Conservation (phyloP, 2,113 vertebrate species). For the Typhlomys cinereus region DNA sequence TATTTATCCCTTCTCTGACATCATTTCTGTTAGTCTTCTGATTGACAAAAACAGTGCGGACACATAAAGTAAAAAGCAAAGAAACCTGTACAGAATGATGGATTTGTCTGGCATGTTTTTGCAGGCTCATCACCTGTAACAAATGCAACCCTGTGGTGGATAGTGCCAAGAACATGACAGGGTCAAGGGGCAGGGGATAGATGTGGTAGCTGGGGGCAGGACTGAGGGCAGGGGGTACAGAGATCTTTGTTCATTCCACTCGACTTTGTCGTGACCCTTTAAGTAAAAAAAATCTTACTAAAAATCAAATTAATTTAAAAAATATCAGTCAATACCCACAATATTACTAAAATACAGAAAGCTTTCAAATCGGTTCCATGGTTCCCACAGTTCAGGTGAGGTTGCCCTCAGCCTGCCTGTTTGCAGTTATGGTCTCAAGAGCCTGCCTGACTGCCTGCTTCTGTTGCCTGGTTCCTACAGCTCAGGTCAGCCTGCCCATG, state of each 20-base stretch:
- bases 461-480: too few relatives aligned
- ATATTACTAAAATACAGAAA: neutral
- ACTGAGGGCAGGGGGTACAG: too few relatives aligned
- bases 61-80: neutral
- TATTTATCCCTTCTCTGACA: slow-evolving; percentile 32
- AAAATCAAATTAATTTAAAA: neutral
- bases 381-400: too few relatives aligned
- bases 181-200: too few relatives aligned
- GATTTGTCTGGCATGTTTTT: neutral
- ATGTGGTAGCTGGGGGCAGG: too few relatives aligned
- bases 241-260: neutral
- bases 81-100: neutral
- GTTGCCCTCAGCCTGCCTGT: too few relatives aligned
- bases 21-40: neutral
- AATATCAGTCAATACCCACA: neutral
- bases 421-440: too few relatives aligned
- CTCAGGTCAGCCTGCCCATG: too few relatives aligned
- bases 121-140: neutral
- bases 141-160: neutral
- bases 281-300: neutral
- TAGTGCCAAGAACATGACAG: neutral
- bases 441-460: too few relatives aligned
- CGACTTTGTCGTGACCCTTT: neutral
- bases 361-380: neutral
- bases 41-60: neutral